Percentiles rank a stretch among this genome's conserved stretches.
phyloP scores from a whole-genome alignment of 2,888 invertebrate genomes.

The Notocelia uddmanniana region DNA sequence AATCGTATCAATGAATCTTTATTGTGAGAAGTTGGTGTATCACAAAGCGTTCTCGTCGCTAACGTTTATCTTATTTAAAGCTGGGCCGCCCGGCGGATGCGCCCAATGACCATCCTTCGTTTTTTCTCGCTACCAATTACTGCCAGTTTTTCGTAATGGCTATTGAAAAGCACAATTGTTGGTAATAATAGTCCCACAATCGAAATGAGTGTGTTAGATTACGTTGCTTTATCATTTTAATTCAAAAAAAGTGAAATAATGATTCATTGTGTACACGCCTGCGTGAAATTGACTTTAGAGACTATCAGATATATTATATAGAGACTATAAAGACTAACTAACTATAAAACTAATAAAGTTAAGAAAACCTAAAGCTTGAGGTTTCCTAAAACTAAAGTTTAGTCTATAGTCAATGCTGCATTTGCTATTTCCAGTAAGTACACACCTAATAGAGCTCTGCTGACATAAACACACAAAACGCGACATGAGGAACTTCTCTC shows the following conservation, averaged over 20 bases:
- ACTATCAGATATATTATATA: background rate
- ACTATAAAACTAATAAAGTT: too few species aligned
- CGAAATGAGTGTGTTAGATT: conserved; percentile 67
- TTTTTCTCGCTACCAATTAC: conserved; percentile 76
- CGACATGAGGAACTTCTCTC: background rate
- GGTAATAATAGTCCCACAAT: conserved; percentile 67
- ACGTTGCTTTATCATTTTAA: conserved; percentile 63
- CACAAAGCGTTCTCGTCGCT: conserved; percentile 56
- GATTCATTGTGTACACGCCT: conserved; percentile 30
- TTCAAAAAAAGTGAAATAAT: conserved; percentile 54
- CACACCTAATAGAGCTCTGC: too few species aligned
- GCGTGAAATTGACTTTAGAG: conserved; percentile 32
- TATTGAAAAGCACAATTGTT: conserved; percentile 72
- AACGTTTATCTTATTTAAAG: conserved; percentile 42
- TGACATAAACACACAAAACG: background rate
- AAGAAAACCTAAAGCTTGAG: too few species aligned
- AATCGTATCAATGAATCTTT: conserved; percentile 19
- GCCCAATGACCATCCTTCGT: conserved; percentile 68
- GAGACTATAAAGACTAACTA: too few species aligned
- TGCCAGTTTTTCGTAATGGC: conserved; percentile 70
- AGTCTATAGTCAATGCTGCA: too few species aligned
- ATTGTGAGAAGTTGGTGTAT: conserved; percentile 12
- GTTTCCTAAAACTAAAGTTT: too few species aligned
- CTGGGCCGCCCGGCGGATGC: conserved; percentile 53
- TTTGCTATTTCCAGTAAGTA: too few species aligned